Conservation (phyloP, 2,113 vertebrate species). For the Bostrychus sinensis region DNA sequence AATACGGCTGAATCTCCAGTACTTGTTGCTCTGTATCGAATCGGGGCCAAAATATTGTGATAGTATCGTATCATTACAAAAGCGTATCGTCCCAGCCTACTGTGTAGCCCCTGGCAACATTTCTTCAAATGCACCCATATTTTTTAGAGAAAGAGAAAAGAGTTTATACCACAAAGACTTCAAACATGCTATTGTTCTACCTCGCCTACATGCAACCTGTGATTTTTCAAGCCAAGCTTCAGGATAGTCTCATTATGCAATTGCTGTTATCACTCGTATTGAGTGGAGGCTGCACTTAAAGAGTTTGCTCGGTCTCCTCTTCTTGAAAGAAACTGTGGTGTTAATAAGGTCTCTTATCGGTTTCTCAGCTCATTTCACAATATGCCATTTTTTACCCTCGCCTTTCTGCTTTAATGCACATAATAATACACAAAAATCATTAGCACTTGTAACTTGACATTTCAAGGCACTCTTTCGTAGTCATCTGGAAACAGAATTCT, state of each 20-base stretch:
- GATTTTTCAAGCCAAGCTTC: constrained; percentile 44
- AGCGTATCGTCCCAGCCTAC: too few species aligned
- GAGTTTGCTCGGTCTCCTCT: constrained; percentile 52
- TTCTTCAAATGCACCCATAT: too few species aligned
- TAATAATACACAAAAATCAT: constrained; percentile 62
- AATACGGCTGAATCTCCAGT: too few species aligned
- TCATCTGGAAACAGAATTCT: constrained; percentile 37
- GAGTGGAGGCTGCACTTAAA: constrained; percentile 39
- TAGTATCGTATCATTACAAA: too few species aligned
- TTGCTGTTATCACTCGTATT: constrained; percentile 46
- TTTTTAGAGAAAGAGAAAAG: too few species aligned
- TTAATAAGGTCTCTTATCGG: constrained; percentile 52
- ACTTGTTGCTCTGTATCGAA: too few species aligned
- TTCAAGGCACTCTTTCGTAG: constrained; percentile 46
- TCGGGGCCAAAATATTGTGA: too few species aligned
- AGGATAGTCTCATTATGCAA: constrained; percentile 53
- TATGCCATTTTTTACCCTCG: constrained; percentile 16
- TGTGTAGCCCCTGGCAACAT: too few species aligned
- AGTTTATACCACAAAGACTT: constrained; percentile 59
- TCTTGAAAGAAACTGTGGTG: constrained; percentile 42
- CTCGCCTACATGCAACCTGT: constrained; percentile 50
- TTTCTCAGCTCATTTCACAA: constrained; percentile 12
- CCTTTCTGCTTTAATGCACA: constrained; percentile 21
- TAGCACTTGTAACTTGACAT: constrained; percentile 56
- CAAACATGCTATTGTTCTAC: constrained; percentile 47